Percentiles rank a stretch among this genome's conserved stretches.
Evolutionary conservation across 1,140 invertebrate genomes (phyloP).

Genomic region (Hylaeus volcanicus): DNA sequence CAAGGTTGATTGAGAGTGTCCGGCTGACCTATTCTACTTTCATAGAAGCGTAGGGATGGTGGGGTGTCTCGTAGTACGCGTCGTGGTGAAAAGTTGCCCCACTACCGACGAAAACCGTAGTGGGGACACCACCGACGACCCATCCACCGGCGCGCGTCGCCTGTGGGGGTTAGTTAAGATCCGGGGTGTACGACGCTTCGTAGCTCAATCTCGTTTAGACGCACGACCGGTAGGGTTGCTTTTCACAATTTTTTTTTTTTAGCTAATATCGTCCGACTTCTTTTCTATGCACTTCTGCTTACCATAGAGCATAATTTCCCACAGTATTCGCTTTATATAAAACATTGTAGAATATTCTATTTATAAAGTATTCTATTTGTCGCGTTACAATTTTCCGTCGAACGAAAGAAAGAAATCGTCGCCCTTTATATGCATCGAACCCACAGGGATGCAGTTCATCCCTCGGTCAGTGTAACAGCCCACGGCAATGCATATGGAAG

Average conservation of each 20-base stretch:
- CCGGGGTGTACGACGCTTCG: neutral
- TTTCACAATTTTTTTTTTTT: neutral
- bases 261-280: too few relatives aligned
- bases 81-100: conserved; percentile 27
- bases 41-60: neutral
- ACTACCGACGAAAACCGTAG: neutral
- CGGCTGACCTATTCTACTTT: conserved; percentile 45
- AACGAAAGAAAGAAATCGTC: neutral
- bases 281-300: too few relatives aligned
- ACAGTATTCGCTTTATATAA: too few relatives aligned
- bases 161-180: conserved; percentile 17
- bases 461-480: neutral
- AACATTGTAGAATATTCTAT: too few relatives aligned
- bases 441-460: neutral
- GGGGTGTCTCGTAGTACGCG: conserved; percentile 2
- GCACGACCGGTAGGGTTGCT: neutral
- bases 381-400: neutral
- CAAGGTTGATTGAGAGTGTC: conserved; percentile 33
- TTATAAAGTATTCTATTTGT: too few relatives aligned
- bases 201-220: conserved; percentile 7
- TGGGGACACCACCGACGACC: neutral
- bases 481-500: neutral
- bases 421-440: conserved; percentile 8
- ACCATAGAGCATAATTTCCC: too few relatives aligned
- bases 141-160: neutral